Evolutionary conservation across 2,797 vertebrate genomes (phyloP).

Genomic region (Artibeus lituratus): DNA sequence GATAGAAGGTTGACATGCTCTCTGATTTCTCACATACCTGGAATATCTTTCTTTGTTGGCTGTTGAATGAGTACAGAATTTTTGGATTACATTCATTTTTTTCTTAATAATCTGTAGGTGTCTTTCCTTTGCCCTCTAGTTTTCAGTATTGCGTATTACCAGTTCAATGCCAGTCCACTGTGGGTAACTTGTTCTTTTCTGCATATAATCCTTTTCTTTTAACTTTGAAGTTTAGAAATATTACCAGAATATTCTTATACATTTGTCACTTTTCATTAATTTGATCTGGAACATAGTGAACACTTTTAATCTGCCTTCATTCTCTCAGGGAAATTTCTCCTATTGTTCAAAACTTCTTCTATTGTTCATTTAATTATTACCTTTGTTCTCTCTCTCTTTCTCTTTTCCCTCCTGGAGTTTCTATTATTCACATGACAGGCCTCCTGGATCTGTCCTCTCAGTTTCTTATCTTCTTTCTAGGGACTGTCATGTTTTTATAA

Average conservation of each 20-base stretch:
- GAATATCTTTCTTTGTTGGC: background rate
- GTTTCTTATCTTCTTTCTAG: background rate
- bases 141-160: background rate
- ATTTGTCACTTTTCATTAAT: background rate
- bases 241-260: background rate
- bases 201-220: background rate
- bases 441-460: background rate
- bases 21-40: background rate
- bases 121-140: background rate
- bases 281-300: background rate
- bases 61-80: background rate
- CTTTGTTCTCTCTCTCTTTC: background rate
- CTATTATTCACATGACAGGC: background rate
- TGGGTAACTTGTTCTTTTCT: background rate
- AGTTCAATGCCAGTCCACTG: background rate
- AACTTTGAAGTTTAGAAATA: background rate
- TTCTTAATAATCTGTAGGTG: background rate
- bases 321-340: background rate
- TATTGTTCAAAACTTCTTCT: background rate
- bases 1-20: background rate
- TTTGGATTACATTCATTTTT: background rate
- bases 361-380: constrained; percentile 16
- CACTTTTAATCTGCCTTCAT: background rate
- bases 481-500: background rate
- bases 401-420: background rate